Base-by-base conservation (phyloP, 2,888 invertebrate species). In the Epiblema foenella region DNA sequence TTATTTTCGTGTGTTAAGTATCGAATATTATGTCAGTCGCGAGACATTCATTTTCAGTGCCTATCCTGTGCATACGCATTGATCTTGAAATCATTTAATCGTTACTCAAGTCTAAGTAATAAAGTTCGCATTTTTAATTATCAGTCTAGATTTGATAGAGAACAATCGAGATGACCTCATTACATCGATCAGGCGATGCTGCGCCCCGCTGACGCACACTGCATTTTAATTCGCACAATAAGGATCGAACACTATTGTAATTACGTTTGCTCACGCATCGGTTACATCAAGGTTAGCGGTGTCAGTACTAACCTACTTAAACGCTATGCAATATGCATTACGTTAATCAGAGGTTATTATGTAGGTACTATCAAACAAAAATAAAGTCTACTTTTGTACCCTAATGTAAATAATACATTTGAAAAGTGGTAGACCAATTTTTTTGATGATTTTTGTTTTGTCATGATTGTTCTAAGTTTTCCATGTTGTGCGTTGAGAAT, bases 151-250 rank as follows among this genome's bases (percentile, higher is more conserved):
- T 63, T 37, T 20, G 39, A 15, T 37, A 49, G 60, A 66, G 83
- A 81, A 81, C 80, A 82, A 78, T 81, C 78, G 24, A 57, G 33
- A 72, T 75, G 76, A 77, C 73, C 75, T 75, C 76, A 77, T 72
- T 73, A 59, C 70, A 70, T 71, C 73, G 66, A 73, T 68, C 63
- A 67, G 67, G 52, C 63, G 20, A 67, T 51, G 56, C 12, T 56
- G 42, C 71, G 56, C 12, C 46, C 37, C 71, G 69, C 64, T 73
- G 72, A 77, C 74, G 74, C 69, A 72, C 24, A n/a, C 18, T 29
- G 75, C 73, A 75, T 77, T 72, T 75, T 73, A 75, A 77, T 74
- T 63, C 57, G 69, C 57, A 62, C 72, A 59, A 68, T 72, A 68
- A 72, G 67, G 62, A 51, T 56, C 65, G 51, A 68, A 74, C 58